Evolutionary conservation across 1,140 invertebrate genomes (phyloP), one percentile per base, ranked within the genome.

Genomic region (Camponotus floridanus): DNA sequence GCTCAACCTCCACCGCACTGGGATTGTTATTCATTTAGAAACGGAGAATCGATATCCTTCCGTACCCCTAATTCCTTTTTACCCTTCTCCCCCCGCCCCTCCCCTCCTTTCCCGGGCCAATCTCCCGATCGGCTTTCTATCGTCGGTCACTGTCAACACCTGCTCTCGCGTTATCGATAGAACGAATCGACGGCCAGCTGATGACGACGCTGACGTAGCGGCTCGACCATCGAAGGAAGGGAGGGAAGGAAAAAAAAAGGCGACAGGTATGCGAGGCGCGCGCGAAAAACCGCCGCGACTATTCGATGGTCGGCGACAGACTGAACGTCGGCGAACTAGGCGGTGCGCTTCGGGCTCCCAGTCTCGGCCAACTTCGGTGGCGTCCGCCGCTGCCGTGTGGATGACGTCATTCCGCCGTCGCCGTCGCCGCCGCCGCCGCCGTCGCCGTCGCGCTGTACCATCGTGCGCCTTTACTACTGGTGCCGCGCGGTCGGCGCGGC

Each of bases 401-500:
- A 36, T 90, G 89, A 90, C 89, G 89, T 90, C 88, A 90, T 89
- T 71, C 68, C 90, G 92, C 26, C 42, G 18, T 26, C 91, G 94
- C 68, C 90, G 92, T 18, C 57, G 26, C 39, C 91, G 94, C 11
- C 67, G 55, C 26, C 42, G 18, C 39, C 91, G 94, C 68, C 90
- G 92, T 18, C 57, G 26, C 39, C 91, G 94, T 18, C 67, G 55
- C 55, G 39, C 91, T 93, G 94, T 94, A 94, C 93, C 92, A 95
- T 95, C 93, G 93, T 94, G 93, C 93, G 93, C 87, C 89, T 90
- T 90, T 94, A 95, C 94, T 94, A 95, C 94, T 93, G 91, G 86
- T 90, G 92, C 91, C 89, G 92, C 88, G 91, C 91, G 88, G 92
- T 86, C 90, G 88, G 71, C 91, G 87, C 91, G 87, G 39, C 3